Evolutionary conservation across 1,140 invertebrate genomes (phyloP).

Genomic region (Ectropis grisescens): DNA sequence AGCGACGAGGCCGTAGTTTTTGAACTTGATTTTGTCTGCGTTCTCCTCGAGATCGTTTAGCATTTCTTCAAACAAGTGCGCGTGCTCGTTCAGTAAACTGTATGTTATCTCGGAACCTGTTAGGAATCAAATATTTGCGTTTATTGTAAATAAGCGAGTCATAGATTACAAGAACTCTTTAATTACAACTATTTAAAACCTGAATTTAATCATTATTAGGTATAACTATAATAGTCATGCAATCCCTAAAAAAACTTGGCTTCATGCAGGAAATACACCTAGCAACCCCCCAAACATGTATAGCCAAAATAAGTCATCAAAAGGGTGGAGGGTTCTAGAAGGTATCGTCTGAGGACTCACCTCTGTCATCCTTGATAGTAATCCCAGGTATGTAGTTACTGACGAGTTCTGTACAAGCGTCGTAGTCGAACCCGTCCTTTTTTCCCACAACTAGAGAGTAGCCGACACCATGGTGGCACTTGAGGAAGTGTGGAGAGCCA

Average conservation of each 20-base stretch:
- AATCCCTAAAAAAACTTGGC: no score
- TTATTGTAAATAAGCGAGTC: no score
- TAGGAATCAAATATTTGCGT: slow-evolving; percentile 10
- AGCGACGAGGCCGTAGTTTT: slow-evolving; percentile 75
- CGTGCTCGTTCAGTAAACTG: slow-evolving; percentile 55
- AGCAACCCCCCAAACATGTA: no score
- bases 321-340: no score
- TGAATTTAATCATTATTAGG: no score
- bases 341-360: no score
- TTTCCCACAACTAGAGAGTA: slow-evolving; percentile 77
- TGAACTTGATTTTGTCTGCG: slow-evolving; percentile 75
- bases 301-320: no score
- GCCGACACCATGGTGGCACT: slow-evolving; percentile 82
- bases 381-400: slow-evolving; percentile 37
- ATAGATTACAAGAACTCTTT: no score
- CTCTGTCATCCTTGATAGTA: slow-evolving; percentile 36
- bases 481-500: slow-evolving; percentile 69
- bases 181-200: no score
- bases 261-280: no score
- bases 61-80: slow-evolving; percentile 70
- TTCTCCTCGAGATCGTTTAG: slow-evolving; percentile 77
- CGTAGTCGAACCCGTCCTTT: slow-evolving; percentile 27
- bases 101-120: slow-evolving; percentile 69
- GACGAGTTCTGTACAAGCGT: slow-evolving; percentile 32
- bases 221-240: no score